phyloP scores from a whole-genome alignment of 92 coral and sea anemone species.

The Micromussa lordhowensis region DNA sequence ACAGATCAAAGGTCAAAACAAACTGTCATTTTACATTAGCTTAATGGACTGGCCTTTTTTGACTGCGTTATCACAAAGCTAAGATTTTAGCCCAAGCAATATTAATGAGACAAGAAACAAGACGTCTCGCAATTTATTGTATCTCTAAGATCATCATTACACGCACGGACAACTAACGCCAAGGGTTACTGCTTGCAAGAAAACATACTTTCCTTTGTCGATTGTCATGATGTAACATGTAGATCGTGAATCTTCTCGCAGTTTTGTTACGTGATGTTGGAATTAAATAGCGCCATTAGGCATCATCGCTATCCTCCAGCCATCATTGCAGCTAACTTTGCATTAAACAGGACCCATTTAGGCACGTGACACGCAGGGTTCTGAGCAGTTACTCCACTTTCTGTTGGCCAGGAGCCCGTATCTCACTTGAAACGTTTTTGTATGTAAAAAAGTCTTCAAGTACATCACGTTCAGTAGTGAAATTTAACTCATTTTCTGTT shows the following conservation, averaged over 20 bases:
- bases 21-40: conserved; percentile 33
- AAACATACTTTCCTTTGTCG: not conserved
- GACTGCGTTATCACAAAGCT: conserved; percentile 11
- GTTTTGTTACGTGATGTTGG: conserved; percentile 11
- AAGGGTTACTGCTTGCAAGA: not conserved
- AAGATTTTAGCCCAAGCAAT: not conserved
- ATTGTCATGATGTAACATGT: not conserved
- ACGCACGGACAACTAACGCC: conserved; percentile 23
- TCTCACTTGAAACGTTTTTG: not conserved
- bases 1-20: too few species aligned
- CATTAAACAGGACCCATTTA: conserved; percentile 2
- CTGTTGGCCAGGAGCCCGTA: conserved; percentile 11
- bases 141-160: conserved; percentile 3
- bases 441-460: not conserved
- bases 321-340: not conserved
- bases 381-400: not conserved
- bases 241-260: not conserved
- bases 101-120: conserved; percentile 9
- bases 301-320: not conserved
- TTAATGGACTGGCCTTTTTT: conserved; percentile 36
- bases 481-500: not conserved
- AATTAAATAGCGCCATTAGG: not conserved
- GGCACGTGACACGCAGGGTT: conserved; percentile 6
- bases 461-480: not conserved
- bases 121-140: not conserved